These are phyloP conservation scores for Thomomys bottae DNA, from an alignment of 2,113 vertebrate genomes.

Conservation along the genomic window DNA sequence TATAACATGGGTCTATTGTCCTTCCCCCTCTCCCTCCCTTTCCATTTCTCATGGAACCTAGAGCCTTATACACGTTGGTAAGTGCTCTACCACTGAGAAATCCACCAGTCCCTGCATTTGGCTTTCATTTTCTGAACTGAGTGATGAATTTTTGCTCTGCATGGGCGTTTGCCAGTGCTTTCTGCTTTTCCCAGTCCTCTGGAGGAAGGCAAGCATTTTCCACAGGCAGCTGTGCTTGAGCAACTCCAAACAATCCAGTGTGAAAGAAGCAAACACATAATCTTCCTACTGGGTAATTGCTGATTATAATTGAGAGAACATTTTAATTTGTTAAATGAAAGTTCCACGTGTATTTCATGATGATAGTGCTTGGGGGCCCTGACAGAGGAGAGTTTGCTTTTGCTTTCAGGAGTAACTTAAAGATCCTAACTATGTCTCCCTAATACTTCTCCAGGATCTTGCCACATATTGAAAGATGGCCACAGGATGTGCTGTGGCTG, in stretches of 20 bases:
- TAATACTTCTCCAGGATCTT: background rate
- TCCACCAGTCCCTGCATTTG: too few species aligned
- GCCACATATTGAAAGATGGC: background rate
- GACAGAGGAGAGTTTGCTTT: background rate
- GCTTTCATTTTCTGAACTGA: constrained; percentile 25
- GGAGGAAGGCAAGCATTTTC: constrained; percentile 26
- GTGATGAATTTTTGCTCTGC: background rate
- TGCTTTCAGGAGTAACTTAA: constrained; percentile 8
- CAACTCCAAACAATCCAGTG: background rate
- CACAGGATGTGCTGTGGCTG: background rate
- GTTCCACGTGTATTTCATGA: background rate
- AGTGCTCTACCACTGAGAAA: background rate
- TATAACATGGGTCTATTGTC: background rate
- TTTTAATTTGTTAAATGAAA: constrained; percentile 62
- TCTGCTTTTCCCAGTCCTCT: background rate
- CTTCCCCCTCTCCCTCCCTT: too few species aligned
- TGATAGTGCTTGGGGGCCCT: background rate
- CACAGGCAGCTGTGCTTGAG: constrained; percentile 49
- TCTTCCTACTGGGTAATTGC: constrained; percentile 51
- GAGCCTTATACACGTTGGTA: too few species aligned
- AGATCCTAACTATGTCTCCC: background rate
- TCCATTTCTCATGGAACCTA: background rate
- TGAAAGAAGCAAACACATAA: constrained; percentile 33
- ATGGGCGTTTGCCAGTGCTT: background rate
- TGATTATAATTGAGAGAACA: constrained; percentile 64